Conservation (phyloP, 2,888 invertebrate genomes). For the Tinea semifulvella region DNA sequence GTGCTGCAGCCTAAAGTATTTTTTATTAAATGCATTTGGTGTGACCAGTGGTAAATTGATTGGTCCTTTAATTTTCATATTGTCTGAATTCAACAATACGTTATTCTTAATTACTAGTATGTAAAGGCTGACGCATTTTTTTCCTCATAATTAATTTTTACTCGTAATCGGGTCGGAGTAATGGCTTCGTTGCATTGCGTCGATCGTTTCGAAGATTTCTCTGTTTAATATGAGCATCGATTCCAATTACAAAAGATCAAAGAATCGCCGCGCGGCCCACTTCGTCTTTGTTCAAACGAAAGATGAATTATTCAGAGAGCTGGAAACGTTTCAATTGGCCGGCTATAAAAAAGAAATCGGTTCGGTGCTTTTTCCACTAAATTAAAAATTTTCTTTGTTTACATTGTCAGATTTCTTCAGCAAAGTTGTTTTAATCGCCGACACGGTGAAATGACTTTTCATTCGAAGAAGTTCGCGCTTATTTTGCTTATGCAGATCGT, state of each 20-base stretch:
- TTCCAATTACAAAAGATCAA: slow-evolving; percentile 69
- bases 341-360: slow-evolving; percentile 65
- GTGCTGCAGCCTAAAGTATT: no score
- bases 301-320: slow-evolving; percentile 67
- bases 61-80: no score
- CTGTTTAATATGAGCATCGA: slow-evolving; percentile 68
- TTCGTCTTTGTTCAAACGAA: slow-evolving; percentile 68
- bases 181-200: slow-evolving; percentile 63
- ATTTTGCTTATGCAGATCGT: slow-evolving; percentile 7
- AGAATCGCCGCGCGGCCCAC: slow-evolving; percentile 66
- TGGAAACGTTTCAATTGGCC: slow-evolving; percentile 68
- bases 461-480: not conserved
- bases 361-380: slow-evolving; percentile 65
- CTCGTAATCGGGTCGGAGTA: slow-evolving; percentile 53
- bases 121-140: no score
- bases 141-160: slow-evolving; percentile 1
- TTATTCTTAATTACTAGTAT: no score
- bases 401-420: slow-evolving; percentile 20
- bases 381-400: slow-evolving; percentile 61
- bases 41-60: no score
- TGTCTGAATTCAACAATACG: no score
- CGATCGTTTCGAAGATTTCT: slow-evolving; percentile 54
- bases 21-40: no score
- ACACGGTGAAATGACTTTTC: slow-evolving; percentile 3
- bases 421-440: slow-evolving; percentile 11